phyloP scores from a whole-genome alignment of 2,113 vertebrate species.

The Dromas ardeola region DNA sequence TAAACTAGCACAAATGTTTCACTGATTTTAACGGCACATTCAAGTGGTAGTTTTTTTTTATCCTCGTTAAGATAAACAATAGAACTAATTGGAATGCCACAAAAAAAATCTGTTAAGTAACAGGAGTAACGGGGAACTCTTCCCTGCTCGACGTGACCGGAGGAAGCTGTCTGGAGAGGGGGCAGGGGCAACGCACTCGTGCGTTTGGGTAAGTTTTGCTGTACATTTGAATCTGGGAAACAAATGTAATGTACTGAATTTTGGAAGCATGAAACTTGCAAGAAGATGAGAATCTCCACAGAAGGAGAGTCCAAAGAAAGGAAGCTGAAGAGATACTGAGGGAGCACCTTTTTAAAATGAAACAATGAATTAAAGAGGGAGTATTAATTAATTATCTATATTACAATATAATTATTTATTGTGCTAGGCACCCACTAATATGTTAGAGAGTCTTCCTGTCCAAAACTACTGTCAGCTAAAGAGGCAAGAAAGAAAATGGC shows the following conservation, averaged over 20 bases:
- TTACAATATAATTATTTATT: neutral
- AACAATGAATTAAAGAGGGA: neutral
- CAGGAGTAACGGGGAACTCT: neutral
- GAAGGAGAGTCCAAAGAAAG: neutral
- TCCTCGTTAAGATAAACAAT: slow-evolving; percentile 12
- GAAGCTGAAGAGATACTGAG: neutral
- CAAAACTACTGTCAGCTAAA: neutral
- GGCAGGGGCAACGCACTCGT: too few relatives aligned
- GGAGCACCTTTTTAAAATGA: neutral
- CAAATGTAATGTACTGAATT: neutral
- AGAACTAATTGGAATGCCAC: neutral
- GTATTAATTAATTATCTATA: neutral
- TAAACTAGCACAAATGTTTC: neutral
- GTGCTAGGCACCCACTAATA: neutral
- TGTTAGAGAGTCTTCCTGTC: neutral
- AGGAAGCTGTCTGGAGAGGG: neutral
- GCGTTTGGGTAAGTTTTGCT: neutral
- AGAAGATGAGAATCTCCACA: neutral
- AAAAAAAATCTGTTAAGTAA: neutral
- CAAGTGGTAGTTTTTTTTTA: neutral
- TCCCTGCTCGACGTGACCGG: neutral
- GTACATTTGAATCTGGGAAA: neutral
- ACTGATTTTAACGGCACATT: neutral
- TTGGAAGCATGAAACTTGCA: neutral
- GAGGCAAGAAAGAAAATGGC: neutral